Evolutionary conservation across 2,888 invertebrate genomes (phyloP).

Genomic region (Lycophotia porphyrea): DNA sequence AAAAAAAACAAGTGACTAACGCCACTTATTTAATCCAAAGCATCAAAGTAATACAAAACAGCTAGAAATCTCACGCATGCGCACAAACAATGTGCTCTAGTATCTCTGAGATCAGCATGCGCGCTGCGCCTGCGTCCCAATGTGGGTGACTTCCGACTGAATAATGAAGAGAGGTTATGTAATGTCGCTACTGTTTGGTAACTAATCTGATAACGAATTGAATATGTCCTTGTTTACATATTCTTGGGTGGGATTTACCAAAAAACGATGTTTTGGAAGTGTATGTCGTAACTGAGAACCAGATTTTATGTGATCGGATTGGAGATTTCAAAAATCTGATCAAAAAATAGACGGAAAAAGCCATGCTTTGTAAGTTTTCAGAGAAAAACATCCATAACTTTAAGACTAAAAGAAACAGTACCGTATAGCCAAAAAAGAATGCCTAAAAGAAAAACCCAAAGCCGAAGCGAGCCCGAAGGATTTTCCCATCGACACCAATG

Average conservation of each 20-base stretch:
- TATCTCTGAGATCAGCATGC: constrained; percentile 45
- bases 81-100: constrained; percentile 43
- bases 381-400: too few relatives aligned
- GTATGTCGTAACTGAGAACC: too few relatives aligned
- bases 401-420: too few relatives aligned
- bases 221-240: constrained; percentile 37
- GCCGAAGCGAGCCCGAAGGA: too few relatives aligned
- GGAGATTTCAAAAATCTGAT: too few relatives aligned
- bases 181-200: constrained; percentile 43
- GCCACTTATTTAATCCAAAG: constrained; percentile 2
- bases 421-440: too few relatives aligned
- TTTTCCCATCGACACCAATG: too few relatives aligned
- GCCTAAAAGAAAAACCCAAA: too few relatives aligned
- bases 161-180: constrained; percentile 43
- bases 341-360: too few relatives aligned
- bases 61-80: constrained; percentile 43
- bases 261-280: not conserved
- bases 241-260: not conserved
- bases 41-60: constrained; percentile 20
- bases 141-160: constrained; percentile 63
- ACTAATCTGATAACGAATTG: constrained; percentile 32
- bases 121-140: constrained; percentile 40
- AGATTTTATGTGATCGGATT: too few relatives aligned
- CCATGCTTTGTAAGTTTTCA: too few relatives aligned
- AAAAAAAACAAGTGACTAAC: not conserved